Base-by-base conservation (phyloP, 2,113 vertebrate species). In the Mesembrinibis cayennensis region DNA sequence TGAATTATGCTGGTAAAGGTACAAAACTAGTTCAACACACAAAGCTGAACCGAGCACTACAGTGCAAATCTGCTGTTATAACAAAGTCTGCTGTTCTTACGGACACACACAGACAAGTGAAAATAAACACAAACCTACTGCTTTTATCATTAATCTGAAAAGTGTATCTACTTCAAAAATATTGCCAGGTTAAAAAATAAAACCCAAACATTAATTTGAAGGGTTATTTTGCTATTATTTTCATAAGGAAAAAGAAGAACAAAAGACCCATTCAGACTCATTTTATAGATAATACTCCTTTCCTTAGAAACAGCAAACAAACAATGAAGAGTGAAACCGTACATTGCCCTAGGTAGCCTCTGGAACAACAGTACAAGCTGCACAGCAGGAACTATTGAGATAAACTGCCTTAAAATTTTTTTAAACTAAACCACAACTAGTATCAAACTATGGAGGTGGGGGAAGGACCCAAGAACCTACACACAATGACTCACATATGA, bases 261-360 rank as follows among this genome's bases (percentile, higher is more conserved):
- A 90, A 78, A 58, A 38, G 53, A 67, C 14, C 11, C n/a, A 50
- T 73, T 83, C 26, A 87, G 45, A 73, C 7, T 19, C 5, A 27
- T 26, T 78, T 84, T 86, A 52, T 19, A 86, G 71, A 52, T 50
- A 78, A 52, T 19, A 62, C 38, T 76, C 47, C 52, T 67, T 89
- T 79, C 87, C 89, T 89, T 56, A 89, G 50, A 91, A 95, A 96
- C 38, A 34, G n/a, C 59, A 89, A 95, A 67, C 32, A 79, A 89
- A 92, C 42, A 90, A 53, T 8, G 20, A 62, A 25, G 27, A 59
- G 18, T 25, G 40, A 83, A 88, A 82, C 55, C 50, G 47, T 80
- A 90, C 38, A 47, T 16, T 86, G 76, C 20, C 17, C 18, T 45
- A 47, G 18, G 23, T 7, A 90, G 38, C 32, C 55, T 59, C 53